phyloP scores from a whole-genome alignment of 2,797 vertebrate genomes.

The Heterohyrax brucei region DNA sequence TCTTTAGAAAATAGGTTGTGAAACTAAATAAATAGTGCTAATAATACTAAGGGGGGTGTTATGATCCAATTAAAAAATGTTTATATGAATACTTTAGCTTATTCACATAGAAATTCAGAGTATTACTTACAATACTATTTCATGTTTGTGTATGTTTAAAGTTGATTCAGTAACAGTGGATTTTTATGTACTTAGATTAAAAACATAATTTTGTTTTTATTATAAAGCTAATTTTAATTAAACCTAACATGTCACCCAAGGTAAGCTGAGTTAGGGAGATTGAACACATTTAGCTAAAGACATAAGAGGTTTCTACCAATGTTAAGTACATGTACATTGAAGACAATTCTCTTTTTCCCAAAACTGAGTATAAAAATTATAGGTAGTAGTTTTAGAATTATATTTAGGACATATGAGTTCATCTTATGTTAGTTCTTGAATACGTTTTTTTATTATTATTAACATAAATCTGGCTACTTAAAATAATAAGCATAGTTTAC shows the following conservation, averaged over 20 bases:
- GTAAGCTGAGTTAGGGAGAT: neutral
- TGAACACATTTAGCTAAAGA: neutral
- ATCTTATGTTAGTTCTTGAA: neutral
- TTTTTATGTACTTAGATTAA: neutral
- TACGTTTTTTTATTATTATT: neutral
- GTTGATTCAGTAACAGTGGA: neutral
- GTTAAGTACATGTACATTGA: neutral
- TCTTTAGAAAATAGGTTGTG: constrained; percentile 27
- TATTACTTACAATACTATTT: neutral
- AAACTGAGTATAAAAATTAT: neutral
- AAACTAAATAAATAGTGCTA: constrained; percentile 33
- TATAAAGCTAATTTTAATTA: neutral
- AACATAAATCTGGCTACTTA: neutral
- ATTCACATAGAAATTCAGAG: neutral
- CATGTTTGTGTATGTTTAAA: constrained; percentile 32
- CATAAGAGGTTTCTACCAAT: neutral
- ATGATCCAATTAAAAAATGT: neutral
- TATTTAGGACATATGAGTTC: neutral
- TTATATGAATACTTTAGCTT: constrained; percentile 22
- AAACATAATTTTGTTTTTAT: neutral
- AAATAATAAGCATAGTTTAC: neutral
- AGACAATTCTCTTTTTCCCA: neutral
- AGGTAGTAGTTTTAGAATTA: neutral
- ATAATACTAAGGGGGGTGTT: neutral
- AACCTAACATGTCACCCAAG: neutral